A percentile compares a stretch with the other conserved stretches of the same genome.
These are phyloP conservation scores for Leptinotarsa peninsularis DNA, from an alignment of 2,888 invertebrate species.

Conservation along the genomic window DNA sequence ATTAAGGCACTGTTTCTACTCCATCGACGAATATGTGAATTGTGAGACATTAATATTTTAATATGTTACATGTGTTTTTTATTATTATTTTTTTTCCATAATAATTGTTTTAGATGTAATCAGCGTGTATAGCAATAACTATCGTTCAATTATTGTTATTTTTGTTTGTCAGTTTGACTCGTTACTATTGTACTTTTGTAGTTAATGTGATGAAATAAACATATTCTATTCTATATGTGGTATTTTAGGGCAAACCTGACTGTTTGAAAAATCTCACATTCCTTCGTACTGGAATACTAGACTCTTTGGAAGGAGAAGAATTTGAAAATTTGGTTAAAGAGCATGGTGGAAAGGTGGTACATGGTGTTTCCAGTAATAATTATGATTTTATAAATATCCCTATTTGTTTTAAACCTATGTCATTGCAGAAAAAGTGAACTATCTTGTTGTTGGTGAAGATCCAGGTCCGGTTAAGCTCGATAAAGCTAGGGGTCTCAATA, in stretches of 20 bases:
- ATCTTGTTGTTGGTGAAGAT: conserved; percentile 87
- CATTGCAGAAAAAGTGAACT: conserved; percentile 71
- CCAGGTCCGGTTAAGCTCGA: conserved; percentile 86
- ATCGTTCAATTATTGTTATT: too few relatives aligned
- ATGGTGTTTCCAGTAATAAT: conserved; percentile 74
- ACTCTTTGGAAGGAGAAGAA: conserved; percentile 88
- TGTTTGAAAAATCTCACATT: conserved; percentile 80
- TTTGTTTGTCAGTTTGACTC: too few relatives aligned
- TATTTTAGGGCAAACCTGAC: conserved; percentile 74
- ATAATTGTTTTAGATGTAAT: too few relatives aligned
- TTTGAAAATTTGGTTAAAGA: conserved; percentile 78
- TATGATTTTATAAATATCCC: conserved; percentile 4
- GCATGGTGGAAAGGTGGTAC: conserved; percentile 84
- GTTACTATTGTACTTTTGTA: too few relatives aligned
- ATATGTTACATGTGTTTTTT: too few relatives aligned
- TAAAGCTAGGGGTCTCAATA: conserved; percentile 78
- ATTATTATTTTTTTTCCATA: too few relatives aligned
- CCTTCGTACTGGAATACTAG: conserved; percentile 86
- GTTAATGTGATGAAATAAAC: too few relatives aligned
- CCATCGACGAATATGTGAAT: too few relatives aligned
- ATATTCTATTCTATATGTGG: not conserved
- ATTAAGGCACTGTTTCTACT: too few relatives aligned
- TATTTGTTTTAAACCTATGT: conserved; percentile 12
- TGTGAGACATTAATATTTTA: too few relatives aligned
- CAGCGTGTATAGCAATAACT: too few relatives aligned